Conservation (phyloP, 2,888 invertebrate genomes). For the Altica lythri region DNA sequence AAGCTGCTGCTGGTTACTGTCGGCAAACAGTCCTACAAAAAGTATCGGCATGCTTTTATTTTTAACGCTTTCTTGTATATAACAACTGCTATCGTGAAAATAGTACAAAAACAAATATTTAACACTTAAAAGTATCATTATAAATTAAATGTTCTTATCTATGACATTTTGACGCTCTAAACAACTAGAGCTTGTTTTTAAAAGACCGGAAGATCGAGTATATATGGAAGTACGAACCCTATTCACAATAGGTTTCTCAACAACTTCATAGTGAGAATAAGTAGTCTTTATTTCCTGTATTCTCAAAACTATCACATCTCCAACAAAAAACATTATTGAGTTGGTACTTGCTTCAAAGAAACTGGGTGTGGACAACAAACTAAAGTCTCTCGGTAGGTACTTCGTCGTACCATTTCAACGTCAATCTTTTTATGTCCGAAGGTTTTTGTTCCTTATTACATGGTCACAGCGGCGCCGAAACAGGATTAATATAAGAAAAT, state of each 20-base stretch:
- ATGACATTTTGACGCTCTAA: not conserved
- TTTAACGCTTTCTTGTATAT: no score
- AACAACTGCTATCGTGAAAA: no score
- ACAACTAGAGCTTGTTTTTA: not conserved
- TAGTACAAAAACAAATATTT: no score
- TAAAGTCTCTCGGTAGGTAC: constrained; percentile 10
- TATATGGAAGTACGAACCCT: no score
- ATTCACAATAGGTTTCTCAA: no score
- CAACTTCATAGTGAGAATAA: constrained; percentile 9
- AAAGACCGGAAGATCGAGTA: constrained; percentile 8
- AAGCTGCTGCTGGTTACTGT: no score
- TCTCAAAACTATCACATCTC: constrained; percentile 9
- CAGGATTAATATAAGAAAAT: not conserved
- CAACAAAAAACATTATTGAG: constrained; percentile 13
- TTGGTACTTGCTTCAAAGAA: constrained; percentile 18
- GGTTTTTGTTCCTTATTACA: constrained; percentile 21
- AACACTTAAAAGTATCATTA: no score
- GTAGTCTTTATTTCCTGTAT: constrained; percentile 14
- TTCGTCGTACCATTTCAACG: constrained; percentile 20
- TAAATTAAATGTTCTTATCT: no score
- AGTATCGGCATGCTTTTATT: no score
- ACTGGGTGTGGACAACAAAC: constrained; percentile 20
- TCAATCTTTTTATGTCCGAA: constrained; percentile 22
- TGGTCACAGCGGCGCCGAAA: constrained; percentile 1
- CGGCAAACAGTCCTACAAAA: no score